Percentiles rank a stretch among this genome's conserved stretches.
phyloP scores from a whole-genome alignment of 2,113 vertebrate genomes.

The Uropsilus gracilis region DNA sequence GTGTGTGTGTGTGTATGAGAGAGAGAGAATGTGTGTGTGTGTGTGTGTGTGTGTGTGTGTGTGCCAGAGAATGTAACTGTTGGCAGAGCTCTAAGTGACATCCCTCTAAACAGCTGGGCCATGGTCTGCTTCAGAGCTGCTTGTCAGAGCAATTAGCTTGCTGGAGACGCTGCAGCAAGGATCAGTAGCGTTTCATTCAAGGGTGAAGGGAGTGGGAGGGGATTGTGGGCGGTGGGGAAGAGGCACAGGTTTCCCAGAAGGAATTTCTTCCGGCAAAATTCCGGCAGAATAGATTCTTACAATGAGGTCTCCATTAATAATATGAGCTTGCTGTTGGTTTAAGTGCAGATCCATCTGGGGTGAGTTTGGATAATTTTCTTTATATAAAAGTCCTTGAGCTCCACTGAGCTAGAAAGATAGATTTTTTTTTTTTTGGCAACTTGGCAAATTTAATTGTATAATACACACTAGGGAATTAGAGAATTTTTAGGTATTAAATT shows the following conservation, averaged over 20 bases:
- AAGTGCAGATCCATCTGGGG: constrained; percentile 79
- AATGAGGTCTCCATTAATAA: constrained; percentile 82
- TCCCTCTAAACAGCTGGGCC: constrained; percentile 86
- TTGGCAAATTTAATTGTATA: constrained; percentile 35
- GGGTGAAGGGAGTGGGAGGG: constrained; percentile 67
- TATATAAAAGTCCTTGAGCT: constrained; percentile 77
- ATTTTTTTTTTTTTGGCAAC: constrained; percentile 55
- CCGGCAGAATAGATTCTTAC: constrained; percentile 67
- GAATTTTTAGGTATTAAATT: constrained; percentile 57
- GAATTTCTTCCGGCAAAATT: constrained; percentile 80
- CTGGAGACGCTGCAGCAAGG: constrained; percentile 73
- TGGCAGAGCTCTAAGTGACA: constrained; percentile 86
- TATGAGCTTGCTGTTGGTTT: constrained; percentile 81
- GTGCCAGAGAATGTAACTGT: constrained; percentile 80
- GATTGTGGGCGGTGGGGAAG: constrained; percentile 22
- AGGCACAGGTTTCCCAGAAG: constrained; percentile 74
- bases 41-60: background rate
- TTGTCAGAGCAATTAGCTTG: constrained; percentile 84
- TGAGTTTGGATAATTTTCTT: constrained; percentile 84
- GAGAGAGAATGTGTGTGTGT: constrained; percentile 34
- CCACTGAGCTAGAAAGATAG: constrained; percentile 47
- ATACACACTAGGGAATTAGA: constrained; percentile 32
- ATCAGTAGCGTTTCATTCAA: constrained; percentile 63
- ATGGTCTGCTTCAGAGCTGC: constrained; percentile 83
- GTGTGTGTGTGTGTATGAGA: background rate